Base-by-base conservation (phyloP, 2,113 vertebrate species). In the Monopterus albus region DNA sequence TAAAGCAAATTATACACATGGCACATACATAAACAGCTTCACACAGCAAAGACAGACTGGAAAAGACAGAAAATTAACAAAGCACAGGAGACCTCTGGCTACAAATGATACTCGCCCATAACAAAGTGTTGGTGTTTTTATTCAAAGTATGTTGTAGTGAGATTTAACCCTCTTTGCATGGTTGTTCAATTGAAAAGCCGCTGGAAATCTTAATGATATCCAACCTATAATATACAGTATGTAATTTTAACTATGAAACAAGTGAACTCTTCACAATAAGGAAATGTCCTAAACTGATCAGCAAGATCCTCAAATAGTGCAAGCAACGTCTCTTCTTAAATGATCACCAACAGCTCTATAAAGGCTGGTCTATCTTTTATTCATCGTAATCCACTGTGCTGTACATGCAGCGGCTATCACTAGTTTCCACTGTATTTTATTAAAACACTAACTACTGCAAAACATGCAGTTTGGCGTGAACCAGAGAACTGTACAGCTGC, bases 1-100 rank as follows among this genome's bases (percentile, higher is more conserved):
- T 18, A 5, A 21, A 64, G 70, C 75, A 36, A 18, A 47, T 6
- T 23, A 35, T 46, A 49, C 39, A 63, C 25, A 52, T 18, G 25
- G 50, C 26, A 29, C 5, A 42, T 7, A 29, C 43, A 46, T 3
- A 53, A 28, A 55, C 29, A 36, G 26, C 20, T 36, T 23, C 39
- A 4, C n/a, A 26, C 11, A 11, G 13, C 17, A 2, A 63, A 46
- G n/a, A 57, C 4, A 14, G n/a, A 28, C n/a, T 33, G 7, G 39
- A 56, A 58, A 61, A 45, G 12, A 36, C 5, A n/a, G 26, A 29
- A 31, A 23, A 57, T 28, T 57, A 10, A n/a, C 15, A 13, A 3
- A 9, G 45, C 25, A 36, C 10, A 21, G 26, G 21, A 7, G 6
- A 20, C 18, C 42, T 14, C 40, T 46, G 33, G 28, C 53, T 21